Base-by-base conservation (phyloP, 2,113 vertebrate species). In the Psophia crepitans region DNA sequence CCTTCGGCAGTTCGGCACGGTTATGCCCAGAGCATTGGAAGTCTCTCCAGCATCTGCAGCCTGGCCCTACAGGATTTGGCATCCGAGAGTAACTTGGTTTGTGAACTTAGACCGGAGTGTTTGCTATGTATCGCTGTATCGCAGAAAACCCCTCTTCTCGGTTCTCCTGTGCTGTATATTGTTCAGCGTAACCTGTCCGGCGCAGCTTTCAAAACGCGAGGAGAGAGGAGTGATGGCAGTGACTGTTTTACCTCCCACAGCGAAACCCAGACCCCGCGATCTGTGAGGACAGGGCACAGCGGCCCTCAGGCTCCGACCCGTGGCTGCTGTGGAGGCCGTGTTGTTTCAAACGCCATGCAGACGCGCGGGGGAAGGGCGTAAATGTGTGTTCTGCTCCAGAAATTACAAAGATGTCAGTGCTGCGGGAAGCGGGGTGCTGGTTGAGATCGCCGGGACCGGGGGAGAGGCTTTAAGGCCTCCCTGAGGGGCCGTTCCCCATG, bases 311-410 rank as follows among this genome's bases (percentile, higher is more conserved):
- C 84, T 89, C 86, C 22, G 53, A 30, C 18, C 26, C 22, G 60
- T 49, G 23, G 27, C 39, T 58, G 48, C 93, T 97, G 80, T 80
- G 83, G 69, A 53, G 88, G 74, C 51, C 85, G 73, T 81, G 28
- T 81, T 60, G 54, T 48, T 73, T 56, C 57, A 89, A 61, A 93
- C 78, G 37, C 81, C 68, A 7, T 69, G 78, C 33, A 27, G 68
- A 56, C 6, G 26, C 8, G 26, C 17, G 28, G 33, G 39, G 90
- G 49, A 14, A 53, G 87, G 83, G 66, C 83, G 76, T 65, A 63
- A 33, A 37, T 84, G 56, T 84, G 48, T 32, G 81, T 96, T 97
- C 92, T 87, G 70, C 96, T 95, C 89, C 84, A 96, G 91, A 95
- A 95, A 81, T 78, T 68, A 58, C 92, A 87, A 94, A 60, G 93